Conservation (phyloP, 2,797 vertebrate species). For the Sardinella longiceps region DNA sequence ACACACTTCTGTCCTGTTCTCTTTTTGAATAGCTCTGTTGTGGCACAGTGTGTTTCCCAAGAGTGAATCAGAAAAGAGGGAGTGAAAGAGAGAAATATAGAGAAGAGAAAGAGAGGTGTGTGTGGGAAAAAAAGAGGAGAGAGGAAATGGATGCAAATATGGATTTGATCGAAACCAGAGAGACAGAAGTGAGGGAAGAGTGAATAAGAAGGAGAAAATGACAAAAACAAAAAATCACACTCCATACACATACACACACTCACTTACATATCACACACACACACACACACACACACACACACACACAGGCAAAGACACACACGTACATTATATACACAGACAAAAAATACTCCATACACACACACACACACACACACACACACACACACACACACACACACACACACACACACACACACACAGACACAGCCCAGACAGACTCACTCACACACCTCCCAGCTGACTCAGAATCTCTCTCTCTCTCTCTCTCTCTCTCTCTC, state of each 20-base stretch:
- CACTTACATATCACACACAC: background rate
- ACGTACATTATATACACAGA: slow-evolving; percentile 11
- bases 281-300: slow-evolving; percentile 13
- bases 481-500: slow-evolving; percentile 44
- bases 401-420: slow-evolving; percentile 32
- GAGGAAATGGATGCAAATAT: too few species aligned
- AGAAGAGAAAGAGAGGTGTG: too few species aligned
- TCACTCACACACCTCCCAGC: slow-evolving; percentile 51
- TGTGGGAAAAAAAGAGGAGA: too few species aligned
- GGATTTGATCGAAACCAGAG: too few species aligned
- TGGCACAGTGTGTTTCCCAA: too few species aligned
- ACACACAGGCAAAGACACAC: slow-evolving; percentile 35
- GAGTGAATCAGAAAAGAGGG: too few species aligned
- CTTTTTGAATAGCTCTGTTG: too few species aligned
- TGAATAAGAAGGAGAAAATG: too few species aligned
- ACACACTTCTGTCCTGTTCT: background rate
- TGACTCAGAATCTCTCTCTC: slow-evolving; percentile 35
- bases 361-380: slow-evolving; percentile 41
- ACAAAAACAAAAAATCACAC: background rate
- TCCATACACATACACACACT: slow-evolving; percentile 19
- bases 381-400: slow-evolving; percentile 39
- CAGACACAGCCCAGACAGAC: slow-evolving; percentile 22
- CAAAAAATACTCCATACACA: slow-evolving; percentile 23
- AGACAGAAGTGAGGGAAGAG: too few species aligned
- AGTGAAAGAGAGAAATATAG: too few species aligned